Base-by-base conservation (phyloP, 53 echinoderm and acorn worm genomes). In the Antedon mediterranea region DNA sequence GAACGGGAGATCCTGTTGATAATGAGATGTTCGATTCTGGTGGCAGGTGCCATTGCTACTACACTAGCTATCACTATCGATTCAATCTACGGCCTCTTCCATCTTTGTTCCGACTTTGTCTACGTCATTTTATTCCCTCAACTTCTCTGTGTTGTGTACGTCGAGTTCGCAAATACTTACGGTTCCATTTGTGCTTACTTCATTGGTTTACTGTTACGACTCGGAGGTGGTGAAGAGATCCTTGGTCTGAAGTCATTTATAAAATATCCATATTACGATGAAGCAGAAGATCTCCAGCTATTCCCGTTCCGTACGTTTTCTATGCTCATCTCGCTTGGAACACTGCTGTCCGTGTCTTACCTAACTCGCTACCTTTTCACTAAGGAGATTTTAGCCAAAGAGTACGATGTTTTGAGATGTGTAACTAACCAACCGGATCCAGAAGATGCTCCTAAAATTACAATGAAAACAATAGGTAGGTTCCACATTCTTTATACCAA, bases 61-160 rank as follows among this genome's bases (percentile, higher is more conserved):
- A n/a, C 75, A 8, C 42, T 81, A 31, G 82, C 82, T 27, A 74
- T 81, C 0, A 81, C 82, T 13, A 43, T 75, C 30, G 23, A 43
- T 31, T 81, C 82, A 31, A 81, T 81, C 33, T 74, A 81, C 43
- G 32, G 43, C 27, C 82, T 81, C 30, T 81, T 81, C 74, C 32
- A 75, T 75, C 82, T 81, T 32, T 81, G 82, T 43, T 34, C 75
- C 31, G 82, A 81, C 28, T 32, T 81, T 75, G 82, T 81, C 23
- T 81, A 73, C 43, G 82, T 81, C 82, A 75, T 75, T 75, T 75
- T 81, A 43, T 81, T 81, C 43, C 82, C 82, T 3, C 82, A 81
- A 70, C 82, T 81, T 29, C 29, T 81, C 75, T 81, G 74, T 32
- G 43, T 81, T 30, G 70, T 81, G 33, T 71, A 81, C 33, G 31